Conservation (phyloP, 2,113 vertebrate genomes). For the Gymnorhina tibicen region DNA sequence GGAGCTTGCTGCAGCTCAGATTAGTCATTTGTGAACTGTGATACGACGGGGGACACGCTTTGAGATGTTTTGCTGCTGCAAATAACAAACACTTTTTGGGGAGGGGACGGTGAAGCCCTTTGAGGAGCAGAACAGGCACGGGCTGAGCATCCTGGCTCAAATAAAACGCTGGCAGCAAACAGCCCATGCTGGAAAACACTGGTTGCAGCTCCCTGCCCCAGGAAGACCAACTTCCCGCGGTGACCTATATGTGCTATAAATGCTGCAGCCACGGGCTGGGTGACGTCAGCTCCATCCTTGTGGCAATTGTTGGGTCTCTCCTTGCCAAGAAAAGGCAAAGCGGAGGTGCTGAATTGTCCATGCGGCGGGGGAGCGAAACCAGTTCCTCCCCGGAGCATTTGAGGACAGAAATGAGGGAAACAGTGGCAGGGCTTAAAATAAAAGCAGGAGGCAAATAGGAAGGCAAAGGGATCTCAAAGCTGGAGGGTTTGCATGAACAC, state of each 20-base stretch:
- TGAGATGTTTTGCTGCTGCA: not conserved
- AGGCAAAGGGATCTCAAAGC: not conserved
- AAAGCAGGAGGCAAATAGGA: conserved; percentile 18
- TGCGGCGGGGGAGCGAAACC: conserved; percentile 9
- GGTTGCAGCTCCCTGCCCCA: conserved; percentile 11
- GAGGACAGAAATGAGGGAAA: conserved; percentile 51
- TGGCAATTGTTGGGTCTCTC: conserved; percentile 21
- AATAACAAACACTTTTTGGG: not conserved
- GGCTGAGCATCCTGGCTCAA: not conserved
- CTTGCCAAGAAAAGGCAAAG: conserved; percentile 41
- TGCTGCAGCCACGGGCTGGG: conserved; percentile 4
- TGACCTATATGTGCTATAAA: conserved; percentile 57
- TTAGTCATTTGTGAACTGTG: not conserved
- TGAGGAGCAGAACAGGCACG: not conserved
- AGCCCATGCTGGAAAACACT: not conserved
- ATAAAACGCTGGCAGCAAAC: not conserved
- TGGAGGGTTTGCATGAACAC: not conserved
- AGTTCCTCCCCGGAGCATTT: conserved; percentile 52
- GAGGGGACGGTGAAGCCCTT: not conserved
- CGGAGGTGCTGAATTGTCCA: conserved; percentile 51
- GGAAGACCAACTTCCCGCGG: conserved; percentile 34
- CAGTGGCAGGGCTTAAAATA: conserved; percentile 44
- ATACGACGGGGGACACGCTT: fast-evolving
- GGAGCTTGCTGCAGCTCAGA: not conserved
- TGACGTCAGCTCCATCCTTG: conserved; percentile 45